Conservation (phyloP, 2,113 vertebrate genomes). For the Holacanthus passer region DNA sequence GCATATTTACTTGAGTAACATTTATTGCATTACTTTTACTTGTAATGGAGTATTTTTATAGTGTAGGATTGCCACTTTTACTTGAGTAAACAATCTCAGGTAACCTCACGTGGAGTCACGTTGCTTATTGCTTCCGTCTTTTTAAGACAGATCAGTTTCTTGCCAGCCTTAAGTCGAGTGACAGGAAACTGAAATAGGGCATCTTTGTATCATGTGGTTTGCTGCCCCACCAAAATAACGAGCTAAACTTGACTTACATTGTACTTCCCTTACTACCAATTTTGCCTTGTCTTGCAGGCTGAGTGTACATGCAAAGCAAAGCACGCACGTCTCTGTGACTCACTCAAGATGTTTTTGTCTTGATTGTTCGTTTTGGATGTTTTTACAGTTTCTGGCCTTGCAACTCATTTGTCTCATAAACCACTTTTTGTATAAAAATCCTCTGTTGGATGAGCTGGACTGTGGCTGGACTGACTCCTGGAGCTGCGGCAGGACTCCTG, state of each 20-base stretch:
- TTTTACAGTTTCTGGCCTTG: neutral
- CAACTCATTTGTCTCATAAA: slow-evolving; percentile 4
- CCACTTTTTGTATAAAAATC: neutral
- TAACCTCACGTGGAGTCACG: neutral
- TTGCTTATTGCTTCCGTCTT: slow-evolving; percentile 3
- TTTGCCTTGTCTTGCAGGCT: slow-evolving; percentile 17
- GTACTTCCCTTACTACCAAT: slow-evolving; percentile 54
- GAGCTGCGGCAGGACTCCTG: neutral
- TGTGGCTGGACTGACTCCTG: neutral
- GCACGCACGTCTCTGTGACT: slow-evolving; percentile 41
- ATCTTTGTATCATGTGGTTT: slow-evolving; percentile 69
- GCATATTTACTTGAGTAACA: neutral
- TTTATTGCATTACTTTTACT: neutral
- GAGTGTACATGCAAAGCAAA: slow-evolving; percentile 14
- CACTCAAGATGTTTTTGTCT: slow-evolving; percentile 22
- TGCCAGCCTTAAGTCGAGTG: slow-evolving; percentile 39
- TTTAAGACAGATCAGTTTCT: slow-evolving; percentile 15
- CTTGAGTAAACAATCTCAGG: neutral
- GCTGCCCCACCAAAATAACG: slow-evolving; percentile 65
- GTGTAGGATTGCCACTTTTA: neutral
- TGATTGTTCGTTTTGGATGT: neutral
- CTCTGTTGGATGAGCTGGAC: neutral
- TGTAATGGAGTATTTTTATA: neutral
- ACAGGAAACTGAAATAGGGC: slow-evolving; percentile 75
- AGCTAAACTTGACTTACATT: slow-evolving; percentile 34